Base-by-base conservation (phyloP, 2,113 vertebrate species). In the Miniopterus natalensis region DNA sequence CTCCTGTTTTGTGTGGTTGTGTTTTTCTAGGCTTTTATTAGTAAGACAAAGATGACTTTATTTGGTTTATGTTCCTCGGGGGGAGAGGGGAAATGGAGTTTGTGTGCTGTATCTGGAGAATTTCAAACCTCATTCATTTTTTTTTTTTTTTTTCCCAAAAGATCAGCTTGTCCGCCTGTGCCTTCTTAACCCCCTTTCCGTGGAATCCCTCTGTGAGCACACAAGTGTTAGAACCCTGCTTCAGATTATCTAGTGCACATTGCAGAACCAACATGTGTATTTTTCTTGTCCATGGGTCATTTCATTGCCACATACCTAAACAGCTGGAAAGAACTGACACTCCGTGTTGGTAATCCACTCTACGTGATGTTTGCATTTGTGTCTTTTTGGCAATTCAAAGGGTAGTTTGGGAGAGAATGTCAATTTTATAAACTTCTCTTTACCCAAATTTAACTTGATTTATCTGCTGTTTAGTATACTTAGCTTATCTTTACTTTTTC, bases 211-310 rank as follows among this genome's bases (percentile, higher is more conserved):
- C 45, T 42, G 81, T 95, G 94, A 98, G 97, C 95, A 90, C 97
- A 95, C 97, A 98, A 99, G 97, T 84, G 75, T 98, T 98, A 98
- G 98, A 98, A 98, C 98, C 98, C 96, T 97, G 97, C 98, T 98
- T 98, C 97, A 98, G 98, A 98, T 99, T 99, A 98, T 99, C 99
- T 98, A 99, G 98, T 96, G 98, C 98, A 98, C 73, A 95, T 98
- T 98, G 98, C 98, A 98, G 98, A 99, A 98, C 98, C 98, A 98
- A 97, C 97, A 36, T 98, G 98, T 98, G 91, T 99, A 98, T 99
- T 99, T 99, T 99, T 98, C 98, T 99, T 98, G 95, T 98, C 97
- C 98, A 97, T 93, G 98, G 98, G 97, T 99, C 98, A 98, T 99
- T 99, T 99, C 98, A 98, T 98, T 97, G 97, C 97, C 97, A 98